Evolutionary conservation across 1,140 invertebrate species (phyloP).

Genomic region (Marisa cornuarietis): DNA sequence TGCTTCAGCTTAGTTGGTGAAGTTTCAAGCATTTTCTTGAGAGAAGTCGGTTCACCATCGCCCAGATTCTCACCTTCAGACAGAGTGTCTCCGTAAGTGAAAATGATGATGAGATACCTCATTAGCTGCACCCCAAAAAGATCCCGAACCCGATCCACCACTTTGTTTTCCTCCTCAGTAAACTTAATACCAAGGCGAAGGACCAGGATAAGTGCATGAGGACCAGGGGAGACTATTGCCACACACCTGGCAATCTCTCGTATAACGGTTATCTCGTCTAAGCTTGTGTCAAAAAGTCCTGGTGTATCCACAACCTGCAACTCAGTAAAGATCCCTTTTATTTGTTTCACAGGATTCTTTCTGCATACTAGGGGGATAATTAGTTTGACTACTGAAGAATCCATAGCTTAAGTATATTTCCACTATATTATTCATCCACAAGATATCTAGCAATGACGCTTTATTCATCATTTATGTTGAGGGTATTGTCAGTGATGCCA

Average conservation of each 20-base stretch:
- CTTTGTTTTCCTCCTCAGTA: constrained; percentile 24
- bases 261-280: neutral
- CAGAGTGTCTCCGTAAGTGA: constrained; percentile 14
- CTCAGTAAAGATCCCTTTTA: no score
- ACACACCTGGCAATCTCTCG: constrained; percentile 33
- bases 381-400: no score
- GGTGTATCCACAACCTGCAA: constrained; percentile 29
- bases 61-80: neutral
- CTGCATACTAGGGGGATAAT: no score
- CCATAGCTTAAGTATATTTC: no score
- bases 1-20: constrained; percentile 6
- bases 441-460: no score
- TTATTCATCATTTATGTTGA: no score
- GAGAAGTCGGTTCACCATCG: no score
- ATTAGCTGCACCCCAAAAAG: constrained; percentile 11
- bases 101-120: constrained; percentile 12
- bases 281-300: constrained; percentile 28
- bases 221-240: constrained; percentile 30
- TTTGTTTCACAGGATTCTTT: no score
- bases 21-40: neutral
- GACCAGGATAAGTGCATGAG: constrained; percentile 33
- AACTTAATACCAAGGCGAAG: constrained; percentile 22
- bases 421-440: no score
- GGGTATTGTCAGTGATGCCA: no score
- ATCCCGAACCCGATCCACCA: neutral